Evolutionary conservation across 2,113 vertebrate genomes (phyloP), one percentile per base, ranked within the genome.

Genomic region (Lamprotornis superbus): DNA sequence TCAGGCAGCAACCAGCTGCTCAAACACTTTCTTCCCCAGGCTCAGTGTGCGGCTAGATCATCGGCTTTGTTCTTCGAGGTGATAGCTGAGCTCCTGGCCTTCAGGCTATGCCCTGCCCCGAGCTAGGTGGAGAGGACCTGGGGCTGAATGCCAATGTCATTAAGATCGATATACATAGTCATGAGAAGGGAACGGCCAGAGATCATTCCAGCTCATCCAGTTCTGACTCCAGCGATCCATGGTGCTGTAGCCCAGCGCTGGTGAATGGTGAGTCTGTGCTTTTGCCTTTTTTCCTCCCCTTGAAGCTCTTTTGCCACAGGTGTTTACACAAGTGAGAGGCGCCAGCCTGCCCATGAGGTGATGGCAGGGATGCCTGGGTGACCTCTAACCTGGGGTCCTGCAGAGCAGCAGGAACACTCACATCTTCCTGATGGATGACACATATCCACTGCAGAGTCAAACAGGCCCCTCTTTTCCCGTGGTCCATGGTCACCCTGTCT

Each of bases 121-220:
- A 24, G 55, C 39, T 5, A 5, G 33, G 31, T 53, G 75, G 55
- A 28, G 64, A 74, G 63, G 47, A 52, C 14, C 15, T n/a, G 75
- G 53, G 37, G 12, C 40, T 83, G 49, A 85, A 63, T 50, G 27
- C 33, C 59, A 15, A 3, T 28, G 61, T 24, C 67, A 12, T 53
- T 60, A 7, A 37, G 67, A 30, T 3, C 67, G 47, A 21, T 22
- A 9, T 68, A 5, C 49, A 12, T 28, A 61, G 76, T 68, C 53
- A 50, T 35, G 85, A 80, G 67, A 59, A 70, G 71, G 28, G 55
- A 80, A 73, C 2, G 40, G 37, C n/a, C 46, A 44, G 64, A 65
- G 27, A 73, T 40, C 1, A 1, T 30, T 22, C 22, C 0, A 0
- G 33, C 33, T 83, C 31, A 22, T 50, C n/a, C 37, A 7, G 0